Evolutionary conservation across 1,140 invertebrate species (phyloP).

Genomic region (Megalonaias nervosa): DNA sequence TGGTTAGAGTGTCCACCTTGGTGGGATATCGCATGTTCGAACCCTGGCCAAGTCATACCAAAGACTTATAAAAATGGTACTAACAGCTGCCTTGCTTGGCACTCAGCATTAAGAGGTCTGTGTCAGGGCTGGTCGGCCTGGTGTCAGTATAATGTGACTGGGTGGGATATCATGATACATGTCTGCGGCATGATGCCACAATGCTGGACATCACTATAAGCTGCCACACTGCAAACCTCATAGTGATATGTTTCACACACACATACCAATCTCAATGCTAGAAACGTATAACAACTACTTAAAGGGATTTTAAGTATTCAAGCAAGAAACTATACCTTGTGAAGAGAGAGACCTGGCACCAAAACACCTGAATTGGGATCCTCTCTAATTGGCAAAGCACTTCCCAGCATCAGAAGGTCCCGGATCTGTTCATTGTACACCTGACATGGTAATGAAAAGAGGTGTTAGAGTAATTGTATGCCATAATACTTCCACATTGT

Average conservation of each 20-base stretch:
- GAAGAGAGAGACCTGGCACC: slow-evolving; percentile 89
- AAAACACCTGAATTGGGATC: slow-evolving; percentile 86
- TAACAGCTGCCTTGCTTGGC: no score
- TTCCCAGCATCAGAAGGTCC: slow-evolving; percentile 89
- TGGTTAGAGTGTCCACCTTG: no score
- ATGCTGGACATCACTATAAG: neutral
- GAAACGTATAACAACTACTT: neutral
- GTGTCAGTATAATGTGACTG: no score
- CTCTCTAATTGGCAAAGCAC: slow-evolving; percentile 89
- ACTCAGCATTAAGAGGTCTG: no score
- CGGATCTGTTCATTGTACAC: slow-evolving; percentile 97
- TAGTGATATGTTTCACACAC: slow-evolving; percentile 2
- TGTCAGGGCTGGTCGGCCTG: no score
- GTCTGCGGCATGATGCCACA: no score
- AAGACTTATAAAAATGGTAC: no score
- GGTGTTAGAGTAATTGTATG: no score
- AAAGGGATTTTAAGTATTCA: neutral
- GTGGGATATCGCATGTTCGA: no score
- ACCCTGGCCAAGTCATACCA: no score
- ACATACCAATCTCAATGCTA: neutral
- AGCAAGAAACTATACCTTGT: slow-evolving; percentile 74
- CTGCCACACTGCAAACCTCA: neutral
- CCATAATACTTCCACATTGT: no score
- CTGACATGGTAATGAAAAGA: slow-evolving; percentile 67
- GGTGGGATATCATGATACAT: no score